Base-by-base conservation (phyloP, 2,113 vertebrate species). In the Natator depressus region DNA sequence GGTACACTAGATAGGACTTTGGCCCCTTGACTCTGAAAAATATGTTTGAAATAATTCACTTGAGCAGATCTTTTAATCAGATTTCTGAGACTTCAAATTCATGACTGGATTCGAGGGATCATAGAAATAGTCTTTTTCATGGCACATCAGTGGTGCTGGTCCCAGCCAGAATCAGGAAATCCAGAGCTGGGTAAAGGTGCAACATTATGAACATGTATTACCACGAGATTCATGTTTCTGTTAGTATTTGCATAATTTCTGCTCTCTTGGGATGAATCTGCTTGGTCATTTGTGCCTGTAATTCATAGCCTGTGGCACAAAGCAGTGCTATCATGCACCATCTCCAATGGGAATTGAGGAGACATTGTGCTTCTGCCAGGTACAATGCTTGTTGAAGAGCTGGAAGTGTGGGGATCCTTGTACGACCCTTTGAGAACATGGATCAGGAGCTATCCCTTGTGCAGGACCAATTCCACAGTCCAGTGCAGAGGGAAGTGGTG, bases 241-340 rank as follows among this genome's bases (percentile, higher is more conserved):
- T 75, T 95, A 10, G 29, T 6, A 89, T 85, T 95, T 95, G 91
- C 59, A 80, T 93, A 42, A 85, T 94, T 96, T 76, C 95, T 96
- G 93, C 93, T 82, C 79, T 42, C 22, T 24, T 46, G 87, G 0
- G 0, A 47, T 51, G 54, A 54, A 82, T 85, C 83, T 83, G 82
- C 47, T 90, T n/a, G 85, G 31, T 0, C 42, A 1, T 82, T 91
- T 84, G 6, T 0, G 6, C 80, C 89, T 83, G 87, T 59, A 84
- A 93, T 93, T 96, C 91, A 79, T 22, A 42, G 76, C 80, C 69
- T 35, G 84, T 4, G 84, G 10, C 47, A 6, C 2, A 3, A 25
- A 69, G 35, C 2, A 3, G 54, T 54, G 65, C 65, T 80, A n/a
- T 42, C 12, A 27, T 89, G 65, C 13, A 0, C 42, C 57, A 65